Evolutionary conservation across 2,888 invertebrate genomes (phyloP).

Genomic region (Parnassius orleans): DNA sequence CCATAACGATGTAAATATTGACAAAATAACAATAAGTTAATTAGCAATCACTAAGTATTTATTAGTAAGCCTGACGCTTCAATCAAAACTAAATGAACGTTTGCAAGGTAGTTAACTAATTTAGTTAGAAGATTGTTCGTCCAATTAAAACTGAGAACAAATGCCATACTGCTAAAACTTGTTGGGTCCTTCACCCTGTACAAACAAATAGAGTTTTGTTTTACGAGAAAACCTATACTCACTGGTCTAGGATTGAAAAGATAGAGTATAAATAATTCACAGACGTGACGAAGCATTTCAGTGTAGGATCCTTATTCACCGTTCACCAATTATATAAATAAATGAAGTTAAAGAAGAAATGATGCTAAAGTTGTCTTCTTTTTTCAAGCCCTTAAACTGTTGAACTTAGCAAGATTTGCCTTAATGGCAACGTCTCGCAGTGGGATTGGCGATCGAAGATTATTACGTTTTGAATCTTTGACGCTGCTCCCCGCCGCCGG

Average conservation of each 20-base stretch:
- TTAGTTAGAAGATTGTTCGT: conserved; percentile 24
- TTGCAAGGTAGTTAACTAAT: conserved; percentile 27
- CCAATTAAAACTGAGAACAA: conserved; percentile 27
- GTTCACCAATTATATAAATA: too few species aligned
- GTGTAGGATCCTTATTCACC: too few species aligned
- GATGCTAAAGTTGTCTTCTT: too few species aligned
- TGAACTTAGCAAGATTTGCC: too few species aligned
- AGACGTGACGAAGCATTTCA: too few species aligned
- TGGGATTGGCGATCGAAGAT: too few species aligned
- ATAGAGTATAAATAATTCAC: neutral
- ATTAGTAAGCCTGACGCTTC: conserved; percentile 15
- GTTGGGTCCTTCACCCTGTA: conserved; percentile 23
- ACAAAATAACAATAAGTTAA: conserved; percentile 6
- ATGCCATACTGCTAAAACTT: conserved; percentile 27
- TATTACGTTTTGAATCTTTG: too few species aligned
- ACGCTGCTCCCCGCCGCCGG: too few species aligned
- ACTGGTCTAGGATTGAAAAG: conserved; percentile 11
- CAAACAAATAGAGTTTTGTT: conserved; percentile 25
- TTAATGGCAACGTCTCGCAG: too few species aligned
- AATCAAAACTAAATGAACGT: conserved; percentile 22
- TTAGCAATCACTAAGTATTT: conserved; percentile 14
- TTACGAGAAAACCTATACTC: conserved; percentile 21
- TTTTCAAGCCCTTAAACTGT: too few species aligned
- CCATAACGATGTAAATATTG: neutral
- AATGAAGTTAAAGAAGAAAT: too few species aligned